phyloP scores from a whole-genome alignment of 92 coral and sea anemone species.

The Galaxea fascicularis region DNA sequence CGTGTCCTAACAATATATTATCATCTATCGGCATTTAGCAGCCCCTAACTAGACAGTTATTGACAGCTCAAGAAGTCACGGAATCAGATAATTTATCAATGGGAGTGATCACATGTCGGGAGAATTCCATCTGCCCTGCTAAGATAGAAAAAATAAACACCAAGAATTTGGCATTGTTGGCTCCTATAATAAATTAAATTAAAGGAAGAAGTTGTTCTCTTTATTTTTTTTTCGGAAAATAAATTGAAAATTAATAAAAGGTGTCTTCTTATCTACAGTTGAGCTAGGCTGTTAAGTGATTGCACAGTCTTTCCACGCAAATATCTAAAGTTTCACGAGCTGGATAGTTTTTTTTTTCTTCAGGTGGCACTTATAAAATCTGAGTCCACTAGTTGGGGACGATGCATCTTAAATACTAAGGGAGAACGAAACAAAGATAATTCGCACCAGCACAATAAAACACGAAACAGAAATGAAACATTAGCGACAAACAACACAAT shows the following conservation, averaged over 20 bases:
- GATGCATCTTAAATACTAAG: constrained; percentile 18
- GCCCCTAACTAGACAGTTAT: constrained; percentile 62
- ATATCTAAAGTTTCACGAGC: neutral
- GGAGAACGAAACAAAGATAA: neutral
- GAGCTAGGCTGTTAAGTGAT: neutral
- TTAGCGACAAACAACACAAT: neutral
- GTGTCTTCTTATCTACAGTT: neutral
- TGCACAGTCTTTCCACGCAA: neutral
- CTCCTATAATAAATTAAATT: neutral
- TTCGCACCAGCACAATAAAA: neutral
- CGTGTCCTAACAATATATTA: constrained; percentile 20
- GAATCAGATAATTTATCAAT: constrained; percentile 55
- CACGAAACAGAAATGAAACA: constrained; percentile 2
- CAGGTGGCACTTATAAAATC: neutral
- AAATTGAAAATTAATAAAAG: too few species aligned
- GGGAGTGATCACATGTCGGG: constrained; percentile 41
- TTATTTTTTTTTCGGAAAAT: too few species aligned
- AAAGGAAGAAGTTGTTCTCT: neutral
- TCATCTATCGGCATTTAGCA: constrained; percentile 48
- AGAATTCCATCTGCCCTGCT: constrained; percentile 36
- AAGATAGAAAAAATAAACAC: constrained; percentile 36
- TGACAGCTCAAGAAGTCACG: constrained; percentile 48
- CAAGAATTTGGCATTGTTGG: constrained; percentile 1
- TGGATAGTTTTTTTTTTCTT: too few species aligned
- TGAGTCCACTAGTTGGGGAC: neutral